Evolutionary conservation across 2,113 vertebrate species (phyloP), one percentile per base, ranked within the genome.

Genomic region (Lagopus muta): DNA sequence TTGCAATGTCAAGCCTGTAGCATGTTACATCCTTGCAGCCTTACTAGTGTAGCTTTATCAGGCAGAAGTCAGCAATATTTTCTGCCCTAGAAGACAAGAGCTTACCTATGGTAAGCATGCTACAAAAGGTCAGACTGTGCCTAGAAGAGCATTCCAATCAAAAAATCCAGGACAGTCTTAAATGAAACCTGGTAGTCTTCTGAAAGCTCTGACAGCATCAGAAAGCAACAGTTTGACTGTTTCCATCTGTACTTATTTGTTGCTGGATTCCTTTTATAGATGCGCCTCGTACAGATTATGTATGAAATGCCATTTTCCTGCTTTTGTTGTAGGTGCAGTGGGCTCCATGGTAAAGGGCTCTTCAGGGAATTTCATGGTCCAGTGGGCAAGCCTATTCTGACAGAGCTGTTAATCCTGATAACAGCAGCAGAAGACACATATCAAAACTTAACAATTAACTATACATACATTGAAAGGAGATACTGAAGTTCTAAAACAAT

Each of bases 261-360:
- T 79, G 36, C 69, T 90, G 83, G 36, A 88, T 70, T 88, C 88
- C 90, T 88, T 92, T 95, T 90, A 92, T 90, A 92, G 76, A 47
- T 86, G 34, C 32, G 12, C 82, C 70, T 28, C 28, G 10, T 87
- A 58, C 24, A n/a, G 71, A 62, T 75, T 61, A 73, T 48, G 30
- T 67, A 55, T 25, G 38, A 82, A 82, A 40, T 0, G 0, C 54
- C 50, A 20, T 67, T 86, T 86, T 75, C 40, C 71, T 91, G 79
- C 1, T 88, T 89, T 73, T 76, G 36, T 81, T 86, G n/a, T 19
- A 73, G 72, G 67, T 70, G n/a, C 8, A 76, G 14, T 89, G 42
- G 76, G 5, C 30, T 83, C 11, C 19, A 11, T 4, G 16, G 22
- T 19, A 42, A 70, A 19, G 12, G 11, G 34, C 20, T 72, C 40